Evolutionary conservation across 2,888 invertebrate species (phyloP).

Genomic region (Cheilosia pagana): DNA sequence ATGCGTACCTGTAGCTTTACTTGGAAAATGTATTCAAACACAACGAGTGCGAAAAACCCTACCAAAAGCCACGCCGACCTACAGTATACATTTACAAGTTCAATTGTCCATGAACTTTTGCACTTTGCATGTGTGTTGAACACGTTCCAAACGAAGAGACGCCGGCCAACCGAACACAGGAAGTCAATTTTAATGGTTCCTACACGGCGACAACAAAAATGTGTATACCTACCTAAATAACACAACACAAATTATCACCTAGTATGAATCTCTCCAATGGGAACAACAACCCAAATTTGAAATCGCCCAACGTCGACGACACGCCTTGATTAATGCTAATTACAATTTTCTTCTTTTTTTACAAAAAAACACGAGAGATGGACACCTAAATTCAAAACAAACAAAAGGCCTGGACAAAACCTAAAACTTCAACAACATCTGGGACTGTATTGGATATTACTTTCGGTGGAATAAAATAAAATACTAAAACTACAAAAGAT

Average conservation of each 20-base stretch:
- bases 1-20: no score
- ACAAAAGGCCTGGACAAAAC: background rate
- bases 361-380: conserved; percentile 1
- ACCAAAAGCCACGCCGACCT: background rate
- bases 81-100: background rate
- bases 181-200: background rate
- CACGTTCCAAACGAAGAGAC: no score
- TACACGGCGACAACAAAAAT: background rate
- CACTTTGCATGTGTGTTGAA: background rate
- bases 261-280: conserved; percentile 1
- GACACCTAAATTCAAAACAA: conserved; percentile 30
- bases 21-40: no score
- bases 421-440: background rate
- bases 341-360: background rate
- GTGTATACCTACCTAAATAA: background rate
- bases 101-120: background rate
- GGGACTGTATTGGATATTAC: background rate
- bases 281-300: conserved; percentile 21
- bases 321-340: conserved; percentile 37
- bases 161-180: background rate
- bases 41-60: no score
- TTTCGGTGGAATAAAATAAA: background rate
- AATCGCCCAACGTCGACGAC: background rate
- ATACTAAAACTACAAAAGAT: conserved; percentile 13
- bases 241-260: conserved; percentile 25